These are phyloP conservation scores for Planococcus citri DNA, from an alignment of 1,140 invertebrate species.

Conservation along the genomic window DNA sequence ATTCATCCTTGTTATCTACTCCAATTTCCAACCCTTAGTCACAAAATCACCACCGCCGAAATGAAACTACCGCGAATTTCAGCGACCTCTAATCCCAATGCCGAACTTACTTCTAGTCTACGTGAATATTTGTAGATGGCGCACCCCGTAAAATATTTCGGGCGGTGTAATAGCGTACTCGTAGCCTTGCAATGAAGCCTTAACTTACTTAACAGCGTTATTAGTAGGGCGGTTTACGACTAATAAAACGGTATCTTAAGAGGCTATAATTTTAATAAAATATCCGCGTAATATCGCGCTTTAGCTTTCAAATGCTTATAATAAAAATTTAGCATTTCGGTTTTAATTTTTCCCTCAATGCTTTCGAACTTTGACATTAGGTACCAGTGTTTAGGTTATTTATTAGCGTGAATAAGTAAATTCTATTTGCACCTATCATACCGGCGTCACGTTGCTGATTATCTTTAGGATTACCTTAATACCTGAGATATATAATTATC, in stretches of 20 bases:
- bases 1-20: no score
- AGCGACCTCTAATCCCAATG: no score
- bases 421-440: no score
- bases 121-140: no score
- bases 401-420: background rate
- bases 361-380: background rate
- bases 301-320: constrained; percentile 13
- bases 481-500: no score
- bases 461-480: no score
- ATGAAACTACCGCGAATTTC: no score
- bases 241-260: constrained; percentile 20
- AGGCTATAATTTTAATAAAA: constrained; percentile 21
- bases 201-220: constrained; percentile 17
- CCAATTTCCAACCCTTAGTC: no score
- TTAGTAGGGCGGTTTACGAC: constrained; percentile 18
- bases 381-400: background rate
- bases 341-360: background rate
- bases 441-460: no score
- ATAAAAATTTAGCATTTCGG: constrained; percentile 12
- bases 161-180: background rate
- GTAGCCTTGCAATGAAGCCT: constrained; percentile 2
- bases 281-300: constrained; percentile 16
- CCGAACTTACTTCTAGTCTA: no score
- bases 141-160: background rate
- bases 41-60: no score